These are phyloP conservation scores for Brotula barbata DNA, from an alignment of 2,797 vertebrate genomes.

Conservation along the genomic window DNA sequence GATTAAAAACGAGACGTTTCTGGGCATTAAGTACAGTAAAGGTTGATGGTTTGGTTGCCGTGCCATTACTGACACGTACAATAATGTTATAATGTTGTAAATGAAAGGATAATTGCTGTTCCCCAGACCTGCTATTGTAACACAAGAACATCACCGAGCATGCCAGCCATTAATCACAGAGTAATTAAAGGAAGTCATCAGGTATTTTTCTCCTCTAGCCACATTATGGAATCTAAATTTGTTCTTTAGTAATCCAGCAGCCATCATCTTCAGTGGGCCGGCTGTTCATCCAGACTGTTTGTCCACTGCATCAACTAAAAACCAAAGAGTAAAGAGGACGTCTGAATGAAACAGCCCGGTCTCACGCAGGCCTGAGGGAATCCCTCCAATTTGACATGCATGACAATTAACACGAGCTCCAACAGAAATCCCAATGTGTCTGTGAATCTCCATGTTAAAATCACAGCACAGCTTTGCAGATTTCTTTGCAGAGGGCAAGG, in stretches of 20 bases:
- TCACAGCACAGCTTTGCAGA: neutral
- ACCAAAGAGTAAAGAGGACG: constrained; percentile 9
- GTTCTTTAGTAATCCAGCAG: constrained; percentile 36
- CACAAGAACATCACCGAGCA: constrained; percentile 5
- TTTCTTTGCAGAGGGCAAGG: constrained; percentile 16
- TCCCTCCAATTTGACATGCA: constrained; percentile 31
- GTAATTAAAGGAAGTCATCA: constrained; percentile 23
- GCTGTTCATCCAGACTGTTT: constrained; percentile 31
- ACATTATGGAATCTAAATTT: constrained; percentile 21
- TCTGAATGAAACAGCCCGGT: constrained; percentile 5
- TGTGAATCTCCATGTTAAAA: constrained; percentile 15
- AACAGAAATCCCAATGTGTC: constrained; percentile 7
- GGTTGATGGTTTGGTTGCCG: neutral
- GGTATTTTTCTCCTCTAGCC: constrained; percentile 14
- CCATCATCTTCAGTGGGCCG: constrained; percentile 28
- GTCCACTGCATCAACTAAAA: constrained; percentile 17
- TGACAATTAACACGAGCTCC: constrained; percentile 13
- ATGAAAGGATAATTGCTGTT: neutral
- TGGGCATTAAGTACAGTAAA: neutral
- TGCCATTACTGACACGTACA: neutral
- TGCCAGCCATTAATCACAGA: constrained; percentile 10
- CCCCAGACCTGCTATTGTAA: constrained; percentile 2
- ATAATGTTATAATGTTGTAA: neutral
- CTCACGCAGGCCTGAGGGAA: constrained; percentile 19
- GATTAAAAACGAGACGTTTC: neutral